Conservation (phyloP, 2,113 vertebrate genomes). For the Ivindomyrus marchei region DNA sequence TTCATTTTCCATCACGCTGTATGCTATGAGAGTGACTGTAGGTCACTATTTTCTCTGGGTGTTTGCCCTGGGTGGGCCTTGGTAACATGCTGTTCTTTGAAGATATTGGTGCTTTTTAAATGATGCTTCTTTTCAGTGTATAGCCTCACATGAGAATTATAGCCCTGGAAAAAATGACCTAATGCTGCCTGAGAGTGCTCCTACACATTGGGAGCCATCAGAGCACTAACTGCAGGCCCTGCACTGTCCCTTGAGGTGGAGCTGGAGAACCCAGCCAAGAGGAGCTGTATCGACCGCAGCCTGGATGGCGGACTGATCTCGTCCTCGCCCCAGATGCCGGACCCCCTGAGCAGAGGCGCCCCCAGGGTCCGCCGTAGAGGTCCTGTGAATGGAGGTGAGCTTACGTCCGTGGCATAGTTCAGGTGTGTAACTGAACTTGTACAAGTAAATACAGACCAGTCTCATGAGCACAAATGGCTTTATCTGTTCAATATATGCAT, state of each 20-base stretch:
- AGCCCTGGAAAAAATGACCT: background rate
- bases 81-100: background rate
- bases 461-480: background rate
- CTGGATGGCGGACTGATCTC: constrained; percentile 83
- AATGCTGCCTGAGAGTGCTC: background rate
- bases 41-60: background rate
- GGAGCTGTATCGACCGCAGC: constrained; percentile 83
- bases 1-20: background rate
- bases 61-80: background rate
- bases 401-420: background rate
- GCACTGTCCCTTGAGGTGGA: constrained; percentile 67
- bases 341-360: constrained; percentile 76
- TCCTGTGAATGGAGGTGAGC: constrained; percentile 80
- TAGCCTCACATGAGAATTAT: background rate
- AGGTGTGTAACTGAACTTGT: background rate
- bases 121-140: background rate
- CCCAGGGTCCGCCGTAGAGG: constrained; percentile 83
- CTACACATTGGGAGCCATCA: too few species aligned
- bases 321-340: constrained; percentile 80
- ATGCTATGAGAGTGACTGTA: background rate
- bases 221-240: background rate
- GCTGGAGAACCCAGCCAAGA: constrained; percentile 87
- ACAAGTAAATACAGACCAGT: background rate
- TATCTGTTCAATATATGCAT: background rate
- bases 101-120: background rate